Percentiles rank a stretch among this genome's conserved stretches.
Evolutionary conservation across 2,113 vertebrate species (phyloP).

Genomic region (Hemiscyllium ocellatum): DNA sequence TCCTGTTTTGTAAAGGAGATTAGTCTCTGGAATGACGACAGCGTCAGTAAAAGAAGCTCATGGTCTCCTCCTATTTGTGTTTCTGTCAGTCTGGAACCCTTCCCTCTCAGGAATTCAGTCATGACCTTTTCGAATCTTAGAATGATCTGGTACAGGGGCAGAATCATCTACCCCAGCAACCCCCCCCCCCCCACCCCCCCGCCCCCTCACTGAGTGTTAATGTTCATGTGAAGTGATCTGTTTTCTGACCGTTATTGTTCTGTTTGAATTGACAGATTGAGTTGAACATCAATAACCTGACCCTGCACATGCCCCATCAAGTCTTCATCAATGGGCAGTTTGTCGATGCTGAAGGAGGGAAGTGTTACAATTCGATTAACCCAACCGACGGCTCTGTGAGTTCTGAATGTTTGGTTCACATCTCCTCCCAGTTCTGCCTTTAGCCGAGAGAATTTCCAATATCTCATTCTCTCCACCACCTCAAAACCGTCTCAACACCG

Average conservation of each 20-base stretch:
- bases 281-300: conserved; percentile 63
- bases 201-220: no score
- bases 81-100: background rate
- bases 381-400: conserved; percentile 56
- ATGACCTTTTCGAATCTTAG: background rate
- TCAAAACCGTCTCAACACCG: no score
- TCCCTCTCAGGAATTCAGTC: background rate
- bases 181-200: background rate
- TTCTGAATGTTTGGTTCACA: background rate
- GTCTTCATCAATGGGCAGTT: conserved; percentile 69
- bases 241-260: background rate
- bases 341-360: conserved; percentile 62
- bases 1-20: background rate
- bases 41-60: background rate
- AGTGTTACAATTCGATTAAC: conserved; percentile 67
- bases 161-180: background rate
- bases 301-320: conserved; percentile 65
- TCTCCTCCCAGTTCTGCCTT: background rate
- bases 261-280: conserved; percentile 53
- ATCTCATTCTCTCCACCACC: background rate
- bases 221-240: background rate
- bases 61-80: background rate
- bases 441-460: background rate
- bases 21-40: no score
- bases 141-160: background rate